A percentile compares a stretch with the other conserved stretches of the same genome.
phyloP scores from a whole-genome alignment of 2,797 vertebrate species.

The Nothura maculosa region DNA sequence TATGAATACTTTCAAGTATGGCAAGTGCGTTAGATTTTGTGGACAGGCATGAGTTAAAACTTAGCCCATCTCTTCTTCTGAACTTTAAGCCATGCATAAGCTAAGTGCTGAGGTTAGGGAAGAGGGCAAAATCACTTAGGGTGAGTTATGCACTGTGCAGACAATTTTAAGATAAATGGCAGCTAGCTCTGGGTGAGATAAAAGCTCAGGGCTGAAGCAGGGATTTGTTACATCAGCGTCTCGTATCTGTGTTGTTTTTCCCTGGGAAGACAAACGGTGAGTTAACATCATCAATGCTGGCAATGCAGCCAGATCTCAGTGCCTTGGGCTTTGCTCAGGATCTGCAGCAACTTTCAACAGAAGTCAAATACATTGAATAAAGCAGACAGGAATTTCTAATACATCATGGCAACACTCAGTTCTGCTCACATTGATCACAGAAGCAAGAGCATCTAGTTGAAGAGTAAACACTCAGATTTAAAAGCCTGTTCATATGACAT shows the following conservation, averaged over 20 bases:
- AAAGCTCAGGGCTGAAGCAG: neutral
- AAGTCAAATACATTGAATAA: neutral
- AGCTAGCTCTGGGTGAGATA: neutral
- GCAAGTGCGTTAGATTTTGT: neutral
- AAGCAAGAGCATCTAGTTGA: neutral
- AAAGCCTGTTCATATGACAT: neutral
- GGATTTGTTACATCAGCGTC: neutral
- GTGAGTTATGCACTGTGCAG: neutral
- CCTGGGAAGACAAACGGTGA: neutral
- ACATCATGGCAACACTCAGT: fast-evolving
- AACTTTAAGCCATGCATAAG: neutral
- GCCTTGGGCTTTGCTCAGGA: neutral
- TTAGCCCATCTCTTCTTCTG: neutral
- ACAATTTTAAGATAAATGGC: neutral
- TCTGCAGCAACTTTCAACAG: neutral
- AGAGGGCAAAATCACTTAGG: neutral
- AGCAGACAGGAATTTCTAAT: neutral
- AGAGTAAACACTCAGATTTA: neutral
- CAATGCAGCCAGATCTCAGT: neutral
- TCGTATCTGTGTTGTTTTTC: neutral
- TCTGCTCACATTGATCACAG: neutral
- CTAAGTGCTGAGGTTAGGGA: neutral
- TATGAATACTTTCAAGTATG: neutral
- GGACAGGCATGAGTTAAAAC: neutral
- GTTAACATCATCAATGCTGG: neutral